phyloP scores from a whole-genome alignment of 2,113 vertebrate species.

The Anser brachyrhynchus region DNA sequence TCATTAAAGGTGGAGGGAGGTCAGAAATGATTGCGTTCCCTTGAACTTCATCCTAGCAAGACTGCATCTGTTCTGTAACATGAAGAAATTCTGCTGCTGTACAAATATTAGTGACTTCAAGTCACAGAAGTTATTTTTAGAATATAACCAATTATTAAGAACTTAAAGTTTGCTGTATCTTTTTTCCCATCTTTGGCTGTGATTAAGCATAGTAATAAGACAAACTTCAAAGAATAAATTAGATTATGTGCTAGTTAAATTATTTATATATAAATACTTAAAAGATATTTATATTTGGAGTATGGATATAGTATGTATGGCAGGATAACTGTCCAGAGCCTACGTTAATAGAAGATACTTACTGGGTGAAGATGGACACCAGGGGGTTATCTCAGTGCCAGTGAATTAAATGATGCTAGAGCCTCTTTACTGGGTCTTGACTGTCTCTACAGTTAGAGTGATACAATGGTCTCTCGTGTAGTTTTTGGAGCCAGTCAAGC shows the following conservation, averaged over 20 bases:
- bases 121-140: not conserved
- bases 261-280: not conserved
- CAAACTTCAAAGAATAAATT: not conserved
- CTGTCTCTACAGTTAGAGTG: not conserved
- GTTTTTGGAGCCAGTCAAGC: constrained; percentile 12
- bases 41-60: not conserved
- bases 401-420: not conserved
- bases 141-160: not conserved
- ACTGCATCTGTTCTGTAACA: not conserved
- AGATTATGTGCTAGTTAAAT: not conserved
- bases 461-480: not conserved
- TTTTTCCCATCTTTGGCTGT: not conserved
- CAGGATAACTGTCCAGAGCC: not conserved
- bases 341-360: not conserved
- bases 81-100: not conserved
- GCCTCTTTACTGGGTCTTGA: not conserved
- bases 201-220: not conserved
- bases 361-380: not conserved
- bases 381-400: not conserved
- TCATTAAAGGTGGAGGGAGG: not conserved
- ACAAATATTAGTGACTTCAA: not conserved
- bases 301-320: not conserved
- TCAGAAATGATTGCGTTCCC: not conserved
- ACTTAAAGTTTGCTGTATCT: not conserved
- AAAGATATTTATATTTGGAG: too few species aligned